These are phyloP conservation scores for Acanthococcus lagerstroemiae DNA, from an alignment of 2,888 invertebrate species.

Conservation along the genomic window DNA sequence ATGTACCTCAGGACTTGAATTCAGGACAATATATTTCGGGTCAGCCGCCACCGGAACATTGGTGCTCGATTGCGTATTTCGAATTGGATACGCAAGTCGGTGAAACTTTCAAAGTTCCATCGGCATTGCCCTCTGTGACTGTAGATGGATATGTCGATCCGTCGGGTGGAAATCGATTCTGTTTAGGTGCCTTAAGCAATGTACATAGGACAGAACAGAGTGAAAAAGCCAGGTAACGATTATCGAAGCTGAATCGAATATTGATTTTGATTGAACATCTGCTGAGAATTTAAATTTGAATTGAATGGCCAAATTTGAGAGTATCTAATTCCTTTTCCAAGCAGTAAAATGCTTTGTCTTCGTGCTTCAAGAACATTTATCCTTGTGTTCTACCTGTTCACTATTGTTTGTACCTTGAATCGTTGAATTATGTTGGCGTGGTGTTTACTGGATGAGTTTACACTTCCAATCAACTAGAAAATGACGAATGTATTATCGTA, in stretches of 20 bases:
- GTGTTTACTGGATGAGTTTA: too few relatives aligned
- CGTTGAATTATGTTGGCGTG: too few relatives aligned
- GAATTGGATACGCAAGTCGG: slow-evolving; percentile 96
- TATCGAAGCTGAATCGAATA: too few relatives aligned
- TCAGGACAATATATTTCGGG: slow-evolving; percentile 55
- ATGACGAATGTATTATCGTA: too few relatives aligned
- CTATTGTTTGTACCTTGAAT: too few relatives aligned
- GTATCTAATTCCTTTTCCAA: neutral
- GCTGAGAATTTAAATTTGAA: neutral
- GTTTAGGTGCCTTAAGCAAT: slow-evolving; percentile 94
- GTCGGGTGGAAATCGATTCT: slow-evolving; percentile 92
- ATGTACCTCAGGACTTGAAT: slow-evolving; percentile 36
- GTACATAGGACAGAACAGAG: slow-evolving; percentile 95
- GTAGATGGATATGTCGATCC: slow-evolving; percentile 97
- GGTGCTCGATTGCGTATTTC: slow-evolving; percentile 99
- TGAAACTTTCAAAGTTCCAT: slow-evolving; percentile 79
- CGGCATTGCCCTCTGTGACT: slow-evolving; percentile 82
- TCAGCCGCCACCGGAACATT: slow-evolving; percentile 89
- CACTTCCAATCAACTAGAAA: too few relatives aligned
- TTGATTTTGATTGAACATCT: slow-evolving; percentile 34
- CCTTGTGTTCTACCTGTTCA: neutral
- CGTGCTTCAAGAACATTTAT: neutral
- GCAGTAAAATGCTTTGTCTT: neutral
- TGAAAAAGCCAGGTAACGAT: slow-evolving; percentile 87
- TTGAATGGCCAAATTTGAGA: neutral